Base-by-base conservation (phyloP, 2,888 invertebrate genomes). In the Lasioglossum calceatum region DNA sequence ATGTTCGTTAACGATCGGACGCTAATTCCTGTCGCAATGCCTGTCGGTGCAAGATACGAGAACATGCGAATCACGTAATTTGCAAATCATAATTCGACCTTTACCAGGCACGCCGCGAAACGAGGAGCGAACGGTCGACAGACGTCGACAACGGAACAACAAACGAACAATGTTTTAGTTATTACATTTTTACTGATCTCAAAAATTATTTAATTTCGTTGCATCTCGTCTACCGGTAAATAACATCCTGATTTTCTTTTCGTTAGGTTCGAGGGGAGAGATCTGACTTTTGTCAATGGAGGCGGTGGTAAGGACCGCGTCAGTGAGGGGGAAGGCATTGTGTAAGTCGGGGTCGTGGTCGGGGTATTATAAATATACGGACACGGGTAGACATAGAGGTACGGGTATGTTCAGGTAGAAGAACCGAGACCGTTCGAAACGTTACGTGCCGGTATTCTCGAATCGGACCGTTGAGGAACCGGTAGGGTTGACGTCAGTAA, bases 401-500 rank as follows among this genome's bases (percentile, higher is more conserved):
- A 2, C 1, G 8, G 50, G 23, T 50, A 50, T 47, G 4, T 19
- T 2, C n/a, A n/a, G 58, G n/a, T 58, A n/a, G 58, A 32, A 61
- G 61, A 61, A 61, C 27, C 61, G 27, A 32, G 27, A 27, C 27
- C 27, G 12, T 32, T 61, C 14, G 61, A 32, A 27, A 61, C 16
- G 1, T 1, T 58, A 58, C 54, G n/a, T n/a, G n/a, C 12, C n/a
- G n/a, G 58, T 16, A 32, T 32, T 64, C 16, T 64, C 64, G 64
- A 32, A 19, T 32, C 3, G 32, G 32, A 32, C 32, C 44, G 14
- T 14, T 44, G 70, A 4, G 23, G 70, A 74, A 86, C 61, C 36
- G 58, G 36, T 70, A n/a, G n/a, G 23, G 61, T 10, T 61, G 84
- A 84, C 84, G 77, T 80, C 75, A 71, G 50, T 73, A 74, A 75